phyloP scores from a whole-genome alignment of 2,888 invertebrate species.

The Hypercompe scribonia region DNA sequence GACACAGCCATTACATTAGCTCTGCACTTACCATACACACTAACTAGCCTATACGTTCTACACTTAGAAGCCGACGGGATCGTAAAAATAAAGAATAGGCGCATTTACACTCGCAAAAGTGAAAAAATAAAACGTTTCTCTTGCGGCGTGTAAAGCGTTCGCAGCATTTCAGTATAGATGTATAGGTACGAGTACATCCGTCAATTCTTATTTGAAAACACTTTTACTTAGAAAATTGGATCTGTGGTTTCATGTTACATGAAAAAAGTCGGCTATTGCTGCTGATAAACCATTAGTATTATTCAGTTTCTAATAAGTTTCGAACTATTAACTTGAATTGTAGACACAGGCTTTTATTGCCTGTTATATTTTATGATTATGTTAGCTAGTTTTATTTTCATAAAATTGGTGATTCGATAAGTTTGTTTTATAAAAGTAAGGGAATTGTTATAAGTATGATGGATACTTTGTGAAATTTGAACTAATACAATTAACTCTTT shows the following conservation, averaged over 20 bases:
- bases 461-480: neutral
- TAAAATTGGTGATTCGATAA: neutral
- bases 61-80: constrained; percentile 69
- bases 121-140: constrained; percentile 62
- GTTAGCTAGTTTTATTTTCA: constrained; percentile 23
- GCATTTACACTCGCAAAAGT: constrained; percentile 61
- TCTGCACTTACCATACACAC: constrained; percentile 74
- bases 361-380: constrained; percentile 31
- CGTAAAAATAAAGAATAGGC: constrained; percentile 69
- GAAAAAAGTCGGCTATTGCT: constrained; percentile 5
- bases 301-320: neutral
- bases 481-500: too few relatives aligned
- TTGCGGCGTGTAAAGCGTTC: constrained; percentile 48
- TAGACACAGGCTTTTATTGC: constrained; percentile 19
- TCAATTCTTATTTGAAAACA: constrained; percentile 35
- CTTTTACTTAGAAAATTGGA: constrained; percentile 50
- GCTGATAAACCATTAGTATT: neutral
- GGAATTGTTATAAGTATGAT: neutral
- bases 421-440: neutral
- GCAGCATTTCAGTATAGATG: constrained; percentile 39
- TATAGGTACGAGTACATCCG: neutral
- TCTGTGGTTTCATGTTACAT: constrained; percentile 35
- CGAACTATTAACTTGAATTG: constrained; percentile 25
- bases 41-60: constrained; percentile 64
- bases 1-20: constrained; percentile 78